phyloP scores from a whole-genome alignment of 2,797 vertebrate genomes.

The Periophthalmus magnuspinnatus region DNA sequence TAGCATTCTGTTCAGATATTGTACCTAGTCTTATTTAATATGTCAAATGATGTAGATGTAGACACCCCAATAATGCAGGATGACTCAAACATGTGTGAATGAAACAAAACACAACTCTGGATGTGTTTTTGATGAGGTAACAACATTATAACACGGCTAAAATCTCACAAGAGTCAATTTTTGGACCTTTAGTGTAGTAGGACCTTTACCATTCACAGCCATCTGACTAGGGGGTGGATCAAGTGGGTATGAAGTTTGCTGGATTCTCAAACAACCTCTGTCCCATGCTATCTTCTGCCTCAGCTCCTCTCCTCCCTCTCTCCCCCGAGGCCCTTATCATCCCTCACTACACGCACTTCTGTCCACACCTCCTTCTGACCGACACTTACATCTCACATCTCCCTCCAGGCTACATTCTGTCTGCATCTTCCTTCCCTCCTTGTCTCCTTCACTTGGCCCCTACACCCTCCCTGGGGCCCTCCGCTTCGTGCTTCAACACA shows the following conservation, averaged over 20 bases:
- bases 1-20: too few species aligned
- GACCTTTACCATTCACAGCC: slow-evolving; percentile 30
- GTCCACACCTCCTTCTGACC: slow-evolving; percentile 48
- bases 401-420: slow-evolving; percentile 49
- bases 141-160: too few species aligned
- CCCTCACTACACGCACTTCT: slow-evolving; percentile 45
- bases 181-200: too few species aligned
- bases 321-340: slow-evolving; percentile 55
- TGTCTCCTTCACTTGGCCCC: slow-evolving; percentile 33
- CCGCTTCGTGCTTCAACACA: slow-evolving; percentile 23
- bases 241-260: slow-evolving; percentile 65
- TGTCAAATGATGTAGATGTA: too few species aligned
- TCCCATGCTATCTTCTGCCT: slow-evolving; percentile 26
- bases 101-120: too few species aligned
- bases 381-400: slow-evolving; percentile 38
- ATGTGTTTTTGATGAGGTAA: too few species aligned
- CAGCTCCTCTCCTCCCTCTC: slow-evolving; percentile 40
- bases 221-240: slow-evolving; percentile 57
- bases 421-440: slow-evolving; percentile 30
- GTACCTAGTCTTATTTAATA: too few species aligned
- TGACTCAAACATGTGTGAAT: too few species aligned
- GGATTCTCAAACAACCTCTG: slow-evolving; percentile 53
- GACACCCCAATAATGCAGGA: too few species aligned
- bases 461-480: slow-evolving; percentile 35
- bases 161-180: too few species aligned